Percentiles rank a stretch among this genome's conserved stretches.
Evolutionary conservation across 2,113 vertebrate species (phyloP).

Genomic region (Pao palembangensis): DNA sequence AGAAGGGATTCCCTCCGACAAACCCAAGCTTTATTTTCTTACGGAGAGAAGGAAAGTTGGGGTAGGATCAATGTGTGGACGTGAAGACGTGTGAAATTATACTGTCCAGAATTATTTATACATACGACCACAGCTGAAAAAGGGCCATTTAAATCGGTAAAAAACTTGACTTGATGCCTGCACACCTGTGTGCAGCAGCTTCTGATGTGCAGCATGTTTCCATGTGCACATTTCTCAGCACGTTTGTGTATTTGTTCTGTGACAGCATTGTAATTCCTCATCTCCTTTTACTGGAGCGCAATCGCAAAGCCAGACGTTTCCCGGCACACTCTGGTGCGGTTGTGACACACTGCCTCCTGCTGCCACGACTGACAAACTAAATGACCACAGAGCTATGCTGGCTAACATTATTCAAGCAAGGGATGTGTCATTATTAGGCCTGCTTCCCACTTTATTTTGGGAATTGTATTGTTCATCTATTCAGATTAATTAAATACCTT

Average conservation of each 20-base stretch:
- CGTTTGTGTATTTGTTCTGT: constrained; percentile 31
- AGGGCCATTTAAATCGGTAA: constrained; percentile 38
- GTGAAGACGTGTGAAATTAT: constrained; percentile 67
- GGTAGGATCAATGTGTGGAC: constrained; percentile 16
- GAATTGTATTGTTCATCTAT: too few relatives aligned
- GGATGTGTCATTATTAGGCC: constrained; percentile 35
- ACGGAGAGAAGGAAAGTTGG: neutral
- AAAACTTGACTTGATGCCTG: constrained; percentile 5
- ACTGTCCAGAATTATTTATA: constrained; percentile 69
- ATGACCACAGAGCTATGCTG: constrained; percentile 53
- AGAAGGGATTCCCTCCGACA: constrained; percentile 73
- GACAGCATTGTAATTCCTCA: constrained; percentile 13
- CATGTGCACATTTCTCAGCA: constrained; percentile 25
- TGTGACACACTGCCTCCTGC: constrained; percentile 61
- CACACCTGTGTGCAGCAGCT: neutral
- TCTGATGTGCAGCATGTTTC: neutral
- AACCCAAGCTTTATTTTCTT: constrained; percentile 58
- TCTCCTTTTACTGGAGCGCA: constrained; percentile 54
- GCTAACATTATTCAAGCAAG: constrained; percentile 22
- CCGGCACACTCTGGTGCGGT: constrained; percentile 47
- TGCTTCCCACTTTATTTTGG: too few relatives aligned
- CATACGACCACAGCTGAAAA: constrained; percentile 31
- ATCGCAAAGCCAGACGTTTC: constrained; percentile 60
- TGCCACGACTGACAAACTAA: constrained; percentile 48
- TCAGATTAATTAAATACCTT: too few relatives aligned